Evolutionary conservation across 1,140 invertebrate genomes (phyloP).

Genomic region (Mesaphorura yosii): DNA sequence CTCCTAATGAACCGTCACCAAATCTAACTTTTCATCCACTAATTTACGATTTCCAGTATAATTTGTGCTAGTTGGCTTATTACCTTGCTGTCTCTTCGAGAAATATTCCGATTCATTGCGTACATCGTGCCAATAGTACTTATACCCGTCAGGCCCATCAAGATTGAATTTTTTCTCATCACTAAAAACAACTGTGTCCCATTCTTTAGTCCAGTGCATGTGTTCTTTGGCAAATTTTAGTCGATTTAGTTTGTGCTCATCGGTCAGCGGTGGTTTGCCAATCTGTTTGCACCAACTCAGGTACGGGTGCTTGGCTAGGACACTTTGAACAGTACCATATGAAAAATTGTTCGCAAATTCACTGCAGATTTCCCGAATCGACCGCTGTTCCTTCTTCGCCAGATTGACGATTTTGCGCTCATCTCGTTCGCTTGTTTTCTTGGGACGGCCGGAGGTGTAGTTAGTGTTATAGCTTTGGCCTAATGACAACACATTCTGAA

Average conservation of each 20-base stretch:
- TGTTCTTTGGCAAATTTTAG: conserved; percentile 2
- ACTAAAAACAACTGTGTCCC: conserved; percentile 6
- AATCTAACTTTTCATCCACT: neutral
- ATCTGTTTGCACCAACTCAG: neutral
- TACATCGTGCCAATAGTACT: conserved; percentile 10
- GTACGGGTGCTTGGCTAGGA: neutral
- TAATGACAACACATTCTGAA: neutral
- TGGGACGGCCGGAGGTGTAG: neutral
- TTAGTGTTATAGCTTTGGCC: neutral
- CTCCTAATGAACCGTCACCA: neutral
- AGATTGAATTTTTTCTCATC: conserved; percentile 14
- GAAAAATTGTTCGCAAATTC: neutral
- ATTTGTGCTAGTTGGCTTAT: neutral
- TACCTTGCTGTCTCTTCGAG: neutral
- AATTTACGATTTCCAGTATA: neutral
- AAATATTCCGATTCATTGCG: neutral
- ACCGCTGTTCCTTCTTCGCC: neutral
- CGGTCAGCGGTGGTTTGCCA: neutral
- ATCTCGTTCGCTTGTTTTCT: neutral
- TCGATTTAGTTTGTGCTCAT: neutral
- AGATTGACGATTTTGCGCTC: neutral
- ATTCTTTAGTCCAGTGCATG: neutral
- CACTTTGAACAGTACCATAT: neutral
- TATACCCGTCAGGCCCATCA: conserved; percentile 16
- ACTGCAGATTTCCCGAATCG: neutral